A percentile compares a stretch with the other conserved stretches of the same genome.
phyloP scores from a whole-genome alignment of 2,113 vertebrate species.

The Tragelaphus scriptus region DNA sequence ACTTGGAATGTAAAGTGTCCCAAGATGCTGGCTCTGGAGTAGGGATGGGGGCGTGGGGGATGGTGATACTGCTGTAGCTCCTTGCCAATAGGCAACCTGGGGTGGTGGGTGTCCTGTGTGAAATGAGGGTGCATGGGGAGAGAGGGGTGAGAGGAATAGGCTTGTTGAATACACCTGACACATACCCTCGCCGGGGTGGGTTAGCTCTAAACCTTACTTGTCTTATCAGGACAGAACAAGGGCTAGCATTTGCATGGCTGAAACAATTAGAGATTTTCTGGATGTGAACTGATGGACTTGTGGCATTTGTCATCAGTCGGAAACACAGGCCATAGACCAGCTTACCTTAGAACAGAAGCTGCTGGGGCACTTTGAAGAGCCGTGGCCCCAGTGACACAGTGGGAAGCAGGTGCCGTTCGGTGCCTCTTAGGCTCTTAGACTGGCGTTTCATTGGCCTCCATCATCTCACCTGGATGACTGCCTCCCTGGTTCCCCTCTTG shows the following conservation, averaged over 20 bases:
- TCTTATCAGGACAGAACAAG: neutral
- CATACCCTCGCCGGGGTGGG: neutral
- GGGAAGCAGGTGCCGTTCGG: neutral
- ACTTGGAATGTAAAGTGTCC: neutral
- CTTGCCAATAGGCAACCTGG: neutral
- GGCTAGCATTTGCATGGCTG: neutral
- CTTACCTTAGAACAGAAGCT: neutral
- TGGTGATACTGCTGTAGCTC: neutral
- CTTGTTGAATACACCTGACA: neutral
- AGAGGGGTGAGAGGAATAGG: neutral
- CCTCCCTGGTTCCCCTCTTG: neutral
- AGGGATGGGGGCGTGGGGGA: neutral
- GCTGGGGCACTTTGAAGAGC: neutral
- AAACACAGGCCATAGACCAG: neutral
- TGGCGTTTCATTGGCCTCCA: neutral
- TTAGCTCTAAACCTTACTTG: neutral
- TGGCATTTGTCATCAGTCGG: neutral
- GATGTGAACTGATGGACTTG: neutral
- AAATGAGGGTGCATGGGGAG: neutral
- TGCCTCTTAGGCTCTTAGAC: neutral
- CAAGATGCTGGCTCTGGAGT: neutral
- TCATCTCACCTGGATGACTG: neutral
- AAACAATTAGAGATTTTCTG: conserved; percentile 23
- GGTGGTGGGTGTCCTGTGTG: neutral
- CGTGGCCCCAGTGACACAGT: neutral